phyloP scores from a whole-genome alignment of 2,797 vertebrate species.

The Syndactyla subalaris region DNA sequence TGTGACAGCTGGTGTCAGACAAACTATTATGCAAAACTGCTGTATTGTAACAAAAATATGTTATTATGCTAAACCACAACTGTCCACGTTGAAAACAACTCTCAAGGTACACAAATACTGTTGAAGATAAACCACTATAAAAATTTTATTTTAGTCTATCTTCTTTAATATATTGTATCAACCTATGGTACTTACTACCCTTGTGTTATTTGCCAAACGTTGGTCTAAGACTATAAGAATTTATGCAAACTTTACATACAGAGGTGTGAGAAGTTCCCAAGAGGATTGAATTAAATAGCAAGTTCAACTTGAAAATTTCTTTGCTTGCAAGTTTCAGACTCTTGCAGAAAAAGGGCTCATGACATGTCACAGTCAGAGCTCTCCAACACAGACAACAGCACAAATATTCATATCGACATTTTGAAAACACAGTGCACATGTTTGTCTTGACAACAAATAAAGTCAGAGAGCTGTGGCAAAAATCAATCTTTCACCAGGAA shows the following conservation, averaged over 20 bases:
- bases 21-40: neutral
- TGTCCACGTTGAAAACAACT: neutral
- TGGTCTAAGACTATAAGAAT: neutral
- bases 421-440: neutral
- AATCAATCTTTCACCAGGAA: conserved; percentile 21
- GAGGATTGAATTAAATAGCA: neutral
- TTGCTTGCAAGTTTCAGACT: neutral
- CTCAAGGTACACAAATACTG: neutral
- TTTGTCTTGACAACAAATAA: conserved; percentile 7
- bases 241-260: neutral
- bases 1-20: neutral
- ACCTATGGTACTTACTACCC: neutral
- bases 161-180: neutral
- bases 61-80: neutral
- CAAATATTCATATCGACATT: conserved; percentile 11
- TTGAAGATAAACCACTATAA: neutral
- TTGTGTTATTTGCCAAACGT: neutral
- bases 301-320: neutral
- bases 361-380: neutral
- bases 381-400: neutral
- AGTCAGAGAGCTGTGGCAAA: neutral
- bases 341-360: neutral
- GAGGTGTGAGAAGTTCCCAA: neutral
- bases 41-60: neutral
- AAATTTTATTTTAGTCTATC: neutral